phyloP scores from a whole-genome alignment of 1,140 invertebrate genomes.

The Heliconius hewitsoni region DNA sequence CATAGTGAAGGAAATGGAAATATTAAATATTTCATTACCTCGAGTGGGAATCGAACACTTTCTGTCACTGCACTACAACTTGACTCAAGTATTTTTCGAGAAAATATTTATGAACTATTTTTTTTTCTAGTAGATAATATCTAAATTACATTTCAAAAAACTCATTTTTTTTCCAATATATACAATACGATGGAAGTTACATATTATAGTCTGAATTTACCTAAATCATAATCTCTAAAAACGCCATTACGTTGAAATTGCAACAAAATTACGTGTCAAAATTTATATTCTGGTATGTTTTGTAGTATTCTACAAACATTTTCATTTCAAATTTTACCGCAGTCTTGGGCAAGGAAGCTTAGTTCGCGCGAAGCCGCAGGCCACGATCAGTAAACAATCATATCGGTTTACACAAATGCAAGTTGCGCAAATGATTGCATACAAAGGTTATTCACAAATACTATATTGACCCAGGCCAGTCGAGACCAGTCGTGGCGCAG shows the following conservation, averaged over 20 bases:
- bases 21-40: too few species aligned
- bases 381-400: slow-evolving; percentile 18
- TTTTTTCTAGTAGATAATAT: too few species aligned
- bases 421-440: slow-evolving; percentile 16
- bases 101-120: too few species aligned
- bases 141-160: too few species aligned
- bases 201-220: background rate
- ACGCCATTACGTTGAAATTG: background rate
- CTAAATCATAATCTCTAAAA: background rate
- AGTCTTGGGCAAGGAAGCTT: slow-evolving; percentile 2
- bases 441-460: slow-evolving; percentile 2
- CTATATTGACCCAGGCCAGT: background rate
- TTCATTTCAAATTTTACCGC: slow-evolving; percentile 1
- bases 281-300: background rate
- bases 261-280: slow-evolving; percentile 5
- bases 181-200: background rate
- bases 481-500: too few species aligned
- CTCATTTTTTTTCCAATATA: too few species aligned
- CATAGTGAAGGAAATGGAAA: too few species aligned
- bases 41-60: too few species aligned
- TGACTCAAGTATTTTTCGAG: too few species aligned
- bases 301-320: background rate
- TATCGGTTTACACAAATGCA: background rate
- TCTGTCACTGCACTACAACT: too few species aligned
- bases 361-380: slow-evolving; percentile 6